phyloP scores from a whole-genome alignment of 1,140 invertebrate species.

The Probaryconus sp. region DNA sequence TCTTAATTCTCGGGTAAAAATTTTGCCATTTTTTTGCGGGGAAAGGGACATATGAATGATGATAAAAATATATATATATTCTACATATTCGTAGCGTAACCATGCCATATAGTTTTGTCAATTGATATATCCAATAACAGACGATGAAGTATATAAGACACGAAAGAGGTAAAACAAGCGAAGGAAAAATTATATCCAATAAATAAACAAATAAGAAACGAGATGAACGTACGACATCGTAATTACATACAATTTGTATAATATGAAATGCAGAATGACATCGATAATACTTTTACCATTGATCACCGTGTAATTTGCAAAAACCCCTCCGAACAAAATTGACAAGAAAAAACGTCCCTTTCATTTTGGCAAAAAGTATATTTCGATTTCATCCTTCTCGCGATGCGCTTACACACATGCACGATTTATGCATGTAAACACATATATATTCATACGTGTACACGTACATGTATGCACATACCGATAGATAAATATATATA shows the following conservation, averaged over 20 bases:
- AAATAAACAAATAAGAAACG: slow-evolving; percentile 64
- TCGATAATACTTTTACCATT: slow-evolving; percentile 37
- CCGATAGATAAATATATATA: slow-evolving; percentile 68
- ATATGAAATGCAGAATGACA: slow-evolving; percentile 59
- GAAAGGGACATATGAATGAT: too few relatives aligned
- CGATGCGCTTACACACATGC: slow-evolving; percentile 63
- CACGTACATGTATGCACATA: slow-evolving; percentile 66
- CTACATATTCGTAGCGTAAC: slow-evolving; percentile 53
- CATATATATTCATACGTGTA: slow-evolving; percentile 61
- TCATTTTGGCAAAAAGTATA: not conserved
- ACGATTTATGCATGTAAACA: slow-evolving; percentile 64
- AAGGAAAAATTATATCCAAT: slow-evolving; percentile 54
- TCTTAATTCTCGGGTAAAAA: too few relatives aligned
- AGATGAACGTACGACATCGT: slow-evolving; percentile 65
- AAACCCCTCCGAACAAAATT: too few relatives aligned
- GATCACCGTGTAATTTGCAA: too few relatives aligned
- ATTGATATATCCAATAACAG: slow-evolving; percentile 41
- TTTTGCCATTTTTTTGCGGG: too few relatives aligned
- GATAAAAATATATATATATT: too few relatives aligned
- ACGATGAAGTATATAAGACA: slow-evolving; percentile 46
- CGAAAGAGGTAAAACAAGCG: slow-evolving; percentile 59
- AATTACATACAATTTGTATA: slow-evolving; percentile 64
- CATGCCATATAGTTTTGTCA: slow-evolving; percentile 48
- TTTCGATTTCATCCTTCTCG: slow-evolving; percentile 63
- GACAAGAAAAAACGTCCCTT: too few relatives aligned